Percentiles rank a stretch among this genome's conserved stretches.
These are phyloP conservation scores for Loris lydekkerianus DNA, from an alignment of 2,797 vertebrate genomes.

Conservation along the genomic window DNA sequence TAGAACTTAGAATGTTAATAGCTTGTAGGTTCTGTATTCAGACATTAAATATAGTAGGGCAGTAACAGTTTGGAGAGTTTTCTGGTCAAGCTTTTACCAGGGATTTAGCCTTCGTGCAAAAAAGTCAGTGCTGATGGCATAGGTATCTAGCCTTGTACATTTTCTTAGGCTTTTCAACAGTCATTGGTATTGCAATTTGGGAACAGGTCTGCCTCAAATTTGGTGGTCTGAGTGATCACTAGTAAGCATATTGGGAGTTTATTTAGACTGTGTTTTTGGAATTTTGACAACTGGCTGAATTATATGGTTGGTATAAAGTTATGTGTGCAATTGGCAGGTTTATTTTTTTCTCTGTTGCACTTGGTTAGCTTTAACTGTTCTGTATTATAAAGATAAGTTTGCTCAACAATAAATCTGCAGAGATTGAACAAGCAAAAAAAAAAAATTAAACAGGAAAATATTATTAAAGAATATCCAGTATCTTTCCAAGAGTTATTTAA, in stretches of 20 bases:
- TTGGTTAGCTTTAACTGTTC: constrained; percentile 83
- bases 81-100: constrained; percentile 56
- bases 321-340: constrained; percentile 18
- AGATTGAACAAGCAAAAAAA: constrained; percentile 74
- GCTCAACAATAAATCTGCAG: constrained; percentile 87
- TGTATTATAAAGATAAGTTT: constrained; percentile 85
- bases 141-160: constrained; percentile 47
- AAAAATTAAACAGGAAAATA: no score
- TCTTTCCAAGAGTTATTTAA: no score
- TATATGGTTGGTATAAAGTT: constrained; percentile 70
- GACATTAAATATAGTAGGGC: constrained; percentile 58
- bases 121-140: neutral
- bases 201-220: constrained; percentile 67
- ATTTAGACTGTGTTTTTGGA: constrained; percentile 66
- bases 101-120: constrained; percentile 61
- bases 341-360: constrained; percentile 75
- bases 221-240: constrained; percentile 51
- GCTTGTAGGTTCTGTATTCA: constrained; percentile 68
- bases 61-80: constrained; percentile 56
- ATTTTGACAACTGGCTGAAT: constrained; percentile 57
- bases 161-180: constrained; percentile 26
- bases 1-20: constrained; percentile 65
- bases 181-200: constrained; percentile 22
- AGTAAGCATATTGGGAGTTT: constrained; percentile 64
- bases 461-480: no score